Conservation (phyloP, 1,140 invertebrate genomes). For the Drosophila repleta region DNA sequence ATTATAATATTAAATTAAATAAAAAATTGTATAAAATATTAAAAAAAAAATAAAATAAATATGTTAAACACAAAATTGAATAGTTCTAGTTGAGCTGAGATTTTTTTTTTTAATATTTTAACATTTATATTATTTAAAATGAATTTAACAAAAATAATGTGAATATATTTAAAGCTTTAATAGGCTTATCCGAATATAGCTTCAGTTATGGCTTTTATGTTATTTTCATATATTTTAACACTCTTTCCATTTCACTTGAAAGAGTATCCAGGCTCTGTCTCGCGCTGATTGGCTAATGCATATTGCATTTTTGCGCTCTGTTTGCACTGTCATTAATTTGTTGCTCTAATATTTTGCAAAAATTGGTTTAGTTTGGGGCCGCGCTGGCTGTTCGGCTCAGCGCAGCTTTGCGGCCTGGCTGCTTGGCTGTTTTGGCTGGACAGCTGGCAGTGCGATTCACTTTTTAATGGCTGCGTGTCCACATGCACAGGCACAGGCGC, state of each 20-base stretch:
- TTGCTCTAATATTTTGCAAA: conserved; percentile 77
- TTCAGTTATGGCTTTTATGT: no score
- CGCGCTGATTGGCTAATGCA: not conserved
- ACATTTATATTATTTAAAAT: no score
- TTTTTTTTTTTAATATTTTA: no score
- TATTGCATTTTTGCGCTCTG: conserved; percentile 31
- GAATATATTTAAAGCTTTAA: no score
- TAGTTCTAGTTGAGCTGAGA: no score
- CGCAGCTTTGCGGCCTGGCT: not conserved
- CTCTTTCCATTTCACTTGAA: not conserved
- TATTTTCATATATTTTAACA: no score
- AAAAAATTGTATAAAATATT: no score
- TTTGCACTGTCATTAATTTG: conserved; percentile 74
- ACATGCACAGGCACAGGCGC: conserved; percentile 38
- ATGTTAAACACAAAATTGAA: no score
- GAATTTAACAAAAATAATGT: no score
- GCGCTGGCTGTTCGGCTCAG: conserved; percentile 32
- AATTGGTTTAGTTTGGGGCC: conserved; percentile 64
- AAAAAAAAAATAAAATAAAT: no score
- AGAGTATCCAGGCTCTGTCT: conserved; percentile 45
- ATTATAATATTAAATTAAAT: no score
- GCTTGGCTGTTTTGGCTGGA: conserved; percentile 12
- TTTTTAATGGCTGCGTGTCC: conserved; percentile 79
- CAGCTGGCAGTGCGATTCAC: conserved; percentile 71
- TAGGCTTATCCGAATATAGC: no score